Base-by-base conservation (phyloP, 2,797 vertebrate species). In the Pantherophis alleghaniensis region DNA sequence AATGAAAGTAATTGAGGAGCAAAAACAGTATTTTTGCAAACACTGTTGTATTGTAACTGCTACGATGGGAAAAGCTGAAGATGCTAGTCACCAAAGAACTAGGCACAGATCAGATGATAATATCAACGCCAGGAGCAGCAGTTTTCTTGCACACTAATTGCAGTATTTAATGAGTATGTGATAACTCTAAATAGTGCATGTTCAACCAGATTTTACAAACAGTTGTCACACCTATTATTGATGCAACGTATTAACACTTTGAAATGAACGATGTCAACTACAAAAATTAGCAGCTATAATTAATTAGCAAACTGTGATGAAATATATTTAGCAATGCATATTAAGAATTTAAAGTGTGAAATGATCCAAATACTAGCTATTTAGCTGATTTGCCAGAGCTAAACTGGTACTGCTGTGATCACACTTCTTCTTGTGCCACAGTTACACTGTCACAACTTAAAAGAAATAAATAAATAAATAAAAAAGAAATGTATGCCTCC, bases 221-320 rank as follows among this genome's bases (percentile, higher is more conserved):
- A 94, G 47, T 95, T 95, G 53, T 95, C 97, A 94, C 90, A 95
- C 95, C 92, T 83, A 93, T 90, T 97, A 96, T 92, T 96, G 93
- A 96, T 95, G 96, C 90, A 94, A 96, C 32, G 95, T 89, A 95
- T 94, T 97, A 96, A 79, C 94, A 96, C 95, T 96, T 96, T 96
- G 95, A 97, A 97, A 97, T 94, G 93, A 97, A 94, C 95, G 95
- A 94, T 95, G 93, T 93, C 94, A 97, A 96, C 87, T 88, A 95
- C 90, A 95, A 95, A 97, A 95, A 96, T 97, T 96, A 97, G 92
- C 95, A 97, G 95, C 92, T 97, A 92, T 95, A 96, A 91, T 96
- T 96, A 97, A 98, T 96, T 97, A 97, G 94, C 94, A 97, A 97
- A 96, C 91, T 97, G 95, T 96, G 97, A 96, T 95, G 94, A 97